Evolutionary conservation across 2,888 invertebrate genomes (phyloP).

Genomic region (Buathra laborator): DNA sequence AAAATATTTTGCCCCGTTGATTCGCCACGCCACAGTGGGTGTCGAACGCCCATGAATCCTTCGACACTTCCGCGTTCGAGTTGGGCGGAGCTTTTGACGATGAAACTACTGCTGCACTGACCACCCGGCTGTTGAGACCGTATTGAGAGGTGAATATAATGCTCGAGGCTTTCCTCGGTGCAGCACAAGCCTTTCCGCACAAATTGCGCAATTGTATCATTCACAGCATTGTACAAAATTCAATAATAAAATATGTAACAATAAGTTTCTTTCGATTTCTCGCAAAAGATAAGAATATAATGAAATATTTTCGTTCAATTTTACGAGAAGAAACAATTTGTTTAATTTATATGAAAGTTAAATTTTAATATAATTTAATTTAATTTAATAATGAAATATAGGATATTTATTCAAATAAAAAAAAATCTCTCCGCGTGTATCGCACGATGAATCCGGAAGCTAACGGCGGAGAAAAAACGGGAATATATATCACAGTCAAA

Average conservation of each 20-base stretch:
- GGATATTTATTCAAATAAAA: neutral
- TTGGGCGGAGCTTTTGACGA: slow-evolving; percentile 42
- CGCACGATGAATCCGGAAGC: neutral
- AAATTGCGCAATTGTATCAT: slow-evolving; percentile 18
- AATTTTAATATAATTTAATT: no score
- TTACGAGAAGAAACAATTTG: neutral
- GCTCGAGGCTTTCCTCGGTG: slow-evolving; percentile 1
- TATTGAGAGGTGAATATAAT: slow-evolving; percentile 22
- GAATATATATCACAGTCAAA: slow-evolving; percentile 9
- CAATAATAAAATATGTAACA: neutral
- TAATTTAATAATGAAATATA: no score
- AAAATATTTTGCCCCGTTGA: slow-evolving; percentile 78
- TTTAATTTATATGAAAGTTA: no score
- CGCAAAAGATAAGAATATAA: neutral
- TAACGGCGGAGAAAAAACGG: neutral
- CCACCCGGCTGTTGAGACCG: slow-evolving; percentile 52
- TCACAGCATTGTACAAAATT: neutral
- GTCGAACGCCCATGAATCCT: slow-evolving; percentile 52
- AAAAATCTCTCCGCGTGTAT: neutral
- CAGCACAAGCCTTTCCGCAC: neutral
- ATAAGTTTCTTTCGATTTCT: neutral
- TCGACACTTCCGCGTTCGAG: slow-evolving; percentile 56
- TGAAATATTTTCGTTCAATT: no score
- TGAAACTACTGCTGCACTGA: slow-evolving; percentile 12
- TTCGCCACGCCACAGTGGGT: slow-evolving; percentile 72